These are phyloP conservation scores for Nixonia krombeini DNA, from an alignment of 1,140 invertebrate genomes.

Conservation along the genomic window DNA sequence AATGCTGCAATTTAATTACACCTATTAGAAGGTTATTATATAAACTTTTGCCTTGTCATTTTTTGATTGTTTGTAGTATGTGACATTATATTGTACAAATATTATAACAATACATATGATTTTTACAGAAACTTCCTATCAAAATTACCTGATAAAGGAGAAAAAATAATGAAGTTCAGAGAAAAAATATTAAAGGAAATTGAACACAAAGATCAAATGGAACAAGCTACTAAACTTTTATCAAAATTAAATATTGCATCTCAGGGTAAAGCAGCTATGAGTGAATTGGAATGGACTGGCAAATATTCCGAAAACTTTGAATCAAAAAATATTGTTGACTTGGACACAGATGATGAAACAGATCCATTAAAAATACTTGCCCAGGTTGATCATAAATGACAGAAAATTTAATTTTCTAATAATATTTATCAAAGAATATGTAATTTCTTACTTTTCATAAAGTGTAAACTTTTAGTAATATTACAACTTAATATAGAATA, in stretches of 20 bases:
- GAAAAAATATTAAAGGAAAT: conserved; percentile 74
- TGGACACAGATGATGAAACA: conserved; percentile 78
- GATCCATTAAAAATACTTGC: conserved; percentile 79
- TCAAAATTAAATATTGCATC: conserved; percentile 75
- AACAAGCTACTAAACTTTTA: conserved; percentile 74
- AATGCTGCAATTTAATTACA: conserved; percentile 1
- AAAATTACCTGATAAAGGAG: conserved; percentile 79
- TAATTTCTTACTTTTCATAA: too few species aligned
- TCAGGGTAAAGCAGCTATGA: conserved; percentile 73
- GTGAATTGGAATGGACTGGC: conserved; percentile 79
- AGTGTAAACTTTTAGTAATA: too few species aligned
- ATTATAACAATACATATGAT: too few species aligned
- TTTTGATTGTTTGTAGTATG: too few species aligned
- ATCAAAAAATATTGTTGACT: conserved; percentile 54
- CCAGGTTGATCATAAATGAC: conserved; percentile 59
- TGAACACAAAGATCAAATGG: conserved; percentile 72
- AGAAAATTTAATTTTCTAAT: conserved; percentile 8
- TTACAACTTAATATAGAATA: background rate
- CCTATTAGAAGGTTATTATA: background rate
- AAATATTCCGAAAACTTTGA: conserved; percentile 61
- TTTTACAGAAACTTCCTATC: conserved; percentile 63
- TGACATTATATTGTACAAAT: too few species aligned
- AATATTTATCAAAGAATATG: background rate
- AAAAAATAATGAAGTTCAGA: conserved; percentile 74
- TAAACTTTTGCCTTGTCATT: conserved; percentile 9